Percentiles rank a stretch among this genome's conserved stretches.
Evolutionary conservation across 2,888 invertebrate genomes (phyloP).

Genomic region (Osmoderma eremita): DNA sequence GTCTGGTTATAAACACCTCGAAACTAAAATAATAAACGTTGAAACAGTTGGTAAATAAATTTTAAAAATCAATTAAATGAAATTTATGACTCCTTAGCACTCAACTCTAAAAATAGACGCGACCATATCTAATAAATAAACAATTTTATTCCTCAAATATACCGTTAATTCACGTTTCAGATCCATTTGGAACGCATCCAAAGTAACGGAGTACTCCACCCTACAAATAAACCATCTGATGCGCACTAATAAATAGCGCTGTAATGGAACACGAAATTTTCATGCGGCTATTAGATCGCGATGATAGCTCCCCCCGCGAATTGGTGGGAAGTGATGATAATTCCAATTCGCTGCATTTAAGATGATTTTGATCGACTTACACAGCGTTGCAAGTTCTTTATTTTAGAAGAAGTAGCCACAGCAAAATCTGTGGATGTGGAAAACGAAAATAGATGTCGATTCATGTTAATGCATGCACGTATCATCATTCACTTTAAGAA

Average conservation of each 20-base stretch:
- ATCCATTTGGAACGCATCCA: constrained; percentile 27
- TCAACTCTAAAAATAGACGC: constrained; percentile 3
- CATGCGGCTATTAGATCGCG: background rate
- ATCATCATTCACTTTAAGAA: too few species aligned
- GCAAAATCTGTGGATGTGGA: too few species aligned
- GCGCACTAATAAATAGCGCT: constrained; percentile 7
- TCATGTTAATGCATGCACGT: too few species aligned
- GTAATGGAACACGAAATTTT: constrained; percentile 14
- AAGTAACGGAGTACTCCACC: background rate
- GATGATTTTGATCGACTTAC: constrained; percentile 22
- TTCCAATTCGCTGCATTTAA: background rate
- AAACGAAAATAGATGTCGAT: too few species aligned
- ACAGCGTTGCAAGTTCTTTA: too few species aligned
- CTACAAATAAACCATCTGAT: background rate
- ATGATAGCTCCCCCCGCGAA: background rate
- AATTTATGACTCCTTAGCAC: constrained; percentile 19
- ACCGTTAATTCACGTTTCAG: constrained; percentile 15
- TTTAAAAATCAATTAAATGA: background rate
- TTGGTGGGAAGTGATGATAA: background rate
- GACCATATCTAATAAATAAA: constrained; percentile 20
- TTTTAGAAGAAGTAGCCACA: too few species aligned
- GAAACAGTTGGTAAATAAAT: too few species aligned
- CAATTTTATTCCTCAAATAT: constrained; percentile 15
- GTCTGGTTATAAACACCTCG: too few species aligned
- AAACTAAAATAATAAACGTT: too few species aligned